Evolutionary conservation across 2,888 invertebrate genomes (phyloP).

Genomic region (Cancer borealis): DNA sequence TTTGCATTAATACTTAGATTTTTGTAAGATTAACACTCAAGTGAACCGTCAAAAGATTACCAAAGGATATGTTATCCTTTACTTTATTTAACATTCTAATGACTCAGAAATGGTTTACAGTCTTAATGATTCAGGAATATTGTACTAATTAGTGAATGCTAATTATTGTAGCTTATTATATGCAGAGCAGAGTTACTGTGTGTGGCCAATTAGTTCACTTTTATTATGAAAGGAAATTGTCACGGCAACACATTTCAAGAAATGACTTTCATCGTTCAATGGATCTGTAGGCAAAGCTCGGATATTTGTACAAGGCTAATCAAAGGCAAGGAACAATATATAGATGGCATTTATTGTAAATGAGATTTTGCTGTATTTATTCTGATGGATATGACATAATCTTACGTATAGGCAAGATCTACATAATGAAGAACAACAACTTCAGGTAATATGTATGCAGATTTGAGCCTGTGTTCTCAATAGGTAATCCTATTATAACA

Average conservation of each 20-base stretch:
- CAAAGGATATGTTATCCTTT: not conserved
- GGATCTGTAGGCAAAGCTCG: not conserved
- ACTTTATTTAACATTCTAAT: not conserved
- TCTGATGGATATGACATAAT: not conserved
- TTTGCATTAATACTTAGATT: not conserved
- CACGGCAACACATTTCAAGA: not conserved
- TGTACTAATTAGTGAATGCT: not conserved
- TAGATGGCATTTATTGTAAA: constrained; percentile 41
- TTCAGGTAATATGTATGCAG: constrained; percentile 25
- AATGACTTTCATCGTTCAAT: not conserved
- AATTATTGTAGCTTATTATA: not conserved
- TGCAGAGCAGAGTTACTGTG: constrained; percentile 15
- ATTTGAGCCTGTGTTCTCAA: constrained; percentile 32
- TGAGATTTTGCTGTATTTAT: constrained; percentile 26
- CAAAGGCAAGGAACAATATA: constrained; percentile 29
- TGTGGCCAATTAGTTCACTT: not conserved
- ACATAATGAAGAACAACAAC: constrained; percentile 28
- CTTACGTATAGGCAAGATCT: constrained; percentile 24
- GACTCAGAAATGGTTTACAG: not conserved
- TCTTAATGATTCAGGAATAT: not conserved
- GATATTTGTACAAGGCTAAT: not conserved
- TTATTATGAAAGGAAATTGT: not conserved
- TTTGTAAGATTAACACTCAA: not conserved
- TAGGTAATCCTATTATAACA: constrained; percentile 40
- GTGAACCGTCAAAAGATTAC: not conserved